phyloP scores from a whole-genome alignment of 2,888 invertebrate genomes.

The Ptychoptera albimana region DNA sequence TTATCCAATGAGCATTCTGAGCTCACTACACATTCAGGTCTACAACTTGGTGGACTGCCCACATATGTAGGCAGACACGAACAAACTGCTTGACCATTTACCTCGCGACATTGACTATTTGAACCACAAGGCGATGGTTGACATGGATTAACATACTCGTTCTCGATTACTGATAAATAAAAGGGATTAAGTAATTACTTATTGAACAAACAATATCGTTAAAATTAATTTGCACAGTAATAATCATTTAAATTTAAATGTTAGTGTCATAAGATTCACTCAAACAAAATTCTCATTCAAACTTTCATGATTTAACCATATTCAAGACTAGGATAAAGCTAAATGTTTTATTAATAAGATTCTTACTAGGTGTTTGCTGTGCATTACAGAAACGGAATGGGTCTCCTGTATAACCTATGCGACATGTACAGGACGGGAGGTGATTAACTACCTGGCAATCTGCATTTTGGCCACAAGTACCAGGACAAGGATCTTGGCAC shows the following conservation, averaged over 20 bases:
- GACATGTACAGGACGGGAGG: constrained; percentile 51
- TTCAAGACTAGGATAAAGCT: no score
- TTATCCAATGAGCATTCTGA: constrained; percentile 60
- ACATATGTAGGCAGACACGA: constrained; percentile 53
- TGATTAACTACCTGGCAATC: constrained; percentile 58
- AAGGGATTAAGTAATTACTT: neutral
- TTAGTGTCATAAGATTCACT: no score
- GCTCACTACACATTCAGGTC: constrained; percentile 67
- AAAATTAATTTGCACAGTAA: no score
- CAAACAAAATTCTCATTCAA: no score
- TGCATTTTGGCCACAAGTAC: constrained; percentile 59
- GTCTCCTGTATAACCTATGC: constrained; percentile 56
- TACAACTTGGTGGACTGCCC: constrained; percentile 62
- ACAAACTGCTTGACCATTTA: constrained; percentile 50
- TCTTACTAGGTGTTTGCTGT: constrained; percentile 37
- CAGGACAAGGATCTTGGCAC: constrained; percentile 65
- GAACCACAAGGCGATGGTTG: constrained; percentile 59
- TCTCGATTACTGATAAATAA: constrained; percentile 17
- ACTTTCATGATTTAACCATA: no score
- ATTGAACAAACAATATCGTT: no score
- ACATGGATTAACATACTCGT: constrained; percentile 44
- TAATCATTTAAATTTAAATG: no score
- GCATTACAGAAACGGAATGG: constrained; percentile 45
- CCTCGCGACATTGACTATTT: constrained; percentile 32
- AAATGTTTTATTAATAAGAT: no score